phyloP scores from a whole-genome alignment of 2,113 vertebrate genomes.

The Gulo gulo region DNA sequence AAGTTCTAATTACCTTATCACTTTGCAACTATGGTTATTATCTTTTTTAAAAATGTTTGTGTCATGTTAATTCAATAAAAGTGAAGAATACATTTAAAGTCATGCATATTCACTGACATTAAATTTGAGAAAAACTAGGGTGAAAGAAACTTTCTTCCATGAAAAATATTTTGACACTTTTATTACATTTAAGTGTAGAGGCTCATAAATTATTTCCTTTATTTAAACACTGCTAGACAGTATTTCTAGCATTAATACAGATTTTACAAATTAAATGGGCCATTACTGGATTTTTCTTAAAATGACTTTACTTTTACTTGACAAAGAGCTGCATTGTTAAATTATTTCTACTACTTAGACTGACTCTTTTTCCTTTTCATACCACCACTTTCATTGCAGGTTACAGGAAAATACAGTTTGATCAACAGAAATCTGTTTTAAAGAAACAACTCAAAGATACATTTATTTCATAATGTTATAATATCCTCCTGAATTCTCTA shows the following conservation, averaged over 20 bases:
- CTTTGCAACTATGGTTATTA: neutral
- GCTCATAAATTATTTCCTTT: slow-evolving; percentile 27
- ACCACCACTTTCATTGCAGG: slow-evolving; percentile 35
- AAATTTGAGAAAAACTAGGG: slow-evolving; percentile 6
- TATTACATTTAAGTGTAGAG: neutral
- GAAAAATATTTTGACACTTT: slow-evolving; percentile 49
- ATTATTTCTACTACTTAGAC: slow-evolving; percentile 33
- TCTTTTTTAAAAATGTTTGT: neutral
- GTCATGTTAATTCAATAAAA: neutral
- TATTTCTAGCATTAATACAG: neutral
- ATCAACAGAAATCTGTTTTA: slow-evolving; percentile 33
- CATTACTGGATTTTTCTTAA: slow-evolving; percentile 23
- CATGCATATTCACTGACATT: neutral
- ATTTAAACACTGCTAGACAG: slow-evolving; percentile 22
- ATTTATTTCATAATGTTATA: slow-evolving; percentile 18
- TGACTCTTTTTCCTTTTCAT: neutral
- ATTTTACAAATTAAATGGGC: neutral
- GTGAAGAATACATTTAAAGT: slow-evolving; percentile 15
- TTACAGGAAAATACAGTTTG: slow-evolving; percentile 32
- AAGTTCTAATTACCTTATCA: slow-evolving; percentile 25
- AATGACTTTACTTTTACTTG: slow-evolving; percentile 46
- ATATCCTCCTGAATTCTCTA: slow-evolving; percentile 15
- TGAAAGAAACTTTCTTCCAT: slow-evolving; percentile 35
- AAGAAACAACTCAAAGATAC: slow-evolving; percentile 30
- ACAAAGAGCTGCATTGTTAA: slow-evolving; percentile 43